Base-by-base conservation (phyloP, 2,888 invertebrate species). In the Pedicia rivosa region DNA sequence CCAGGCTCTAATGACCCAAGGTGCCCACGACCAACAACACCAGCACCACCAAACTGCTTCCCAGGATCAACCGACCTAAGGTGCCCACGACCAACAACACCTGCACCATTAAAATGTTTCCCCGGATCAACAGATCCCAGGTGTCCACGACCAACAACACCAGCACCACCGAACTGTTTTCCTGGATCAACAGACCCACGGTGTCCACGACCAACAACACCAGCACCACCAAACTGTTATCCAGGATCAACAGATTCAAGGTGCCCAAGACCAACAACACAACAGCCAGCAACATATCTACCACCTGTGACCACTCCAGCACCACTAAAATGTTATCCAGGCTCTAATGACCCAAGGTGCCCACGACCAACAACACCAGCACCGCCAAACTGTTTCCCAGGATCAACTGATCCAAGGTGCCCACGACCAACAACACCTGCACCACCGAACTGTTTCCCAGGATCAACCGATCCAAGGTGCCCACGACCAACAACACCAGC, bases 381-480 rank as follows among this genome's bases (percentile, higher is more conserved):
- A n/a, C n/a, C n/a, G n/a, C 50, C 53, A 2, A 43, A 43, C 1
- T 58, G 59, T 36, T 50, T 48, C 36, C 56, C 29, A 28, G 57
- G 38, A 47, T 56, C 47, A 43, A 53, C 4, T 4, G 58, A 50
- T 52, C 59, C 40, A 42, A 50, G 42, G 46, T 62, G 55, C 5
- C 54, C 55, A 0, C 46, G 39, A 27, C 50, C 54, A 41, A 39
- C 42, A 16, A 31, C 45, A 34, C 40, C 38, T 10, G 12, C 46
- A 60, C 63, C 17, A 60, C 63, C 43, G 59, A 65, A 40, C 62
- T 64, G 38, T 40, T 48, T 48, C 10, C 56, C 35, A 53, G n/a
- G n/a, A n/a, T n/a, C n/a, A n/a, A n/a, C n/a, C n/a, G n/a, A n/a
- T n/a, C n/a, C n/a, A n/a, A n/a, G n/a, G n/a, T n/a, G n/a, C n/a